Base-by-base conservation (phyloP, 2,113 vertebrate genomes). In the Callaeas wilsoni region DNA sequence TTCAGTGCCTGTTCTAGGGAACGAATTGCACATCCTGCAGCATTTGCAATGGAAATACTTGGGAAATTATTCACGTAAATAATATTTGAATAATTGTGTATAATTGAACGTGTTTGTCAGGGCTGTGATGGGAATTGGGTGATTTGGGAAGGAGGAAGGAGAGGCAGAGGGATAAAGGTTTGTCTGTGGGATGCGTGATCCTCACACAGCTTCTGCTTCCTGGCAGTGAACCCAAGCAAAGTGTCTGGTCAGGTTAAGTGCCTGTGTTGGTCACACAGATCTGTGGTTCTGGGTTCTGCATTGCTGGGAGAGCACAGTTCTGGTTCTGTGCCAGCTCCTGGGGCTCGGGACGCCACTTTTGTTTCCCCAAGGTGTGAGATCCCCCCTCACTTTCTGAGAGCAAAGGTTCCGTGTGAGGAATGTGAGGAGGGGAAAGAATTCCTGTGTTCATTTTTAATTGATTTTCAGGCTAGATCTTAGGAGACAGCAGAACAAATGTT, bases 21-120 rank as follows among this genome's bases (percentile, higher is more conserved):
- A 30, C 0, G 32, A 52, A 19, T 14, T 86, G 13, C 33, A 35
- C 30, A 44, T 42, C 46, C 75, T 80, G 71, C 42, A 57, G 39
- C 59, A 70, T 87, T 87, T 75, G 47, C 73, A 87, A 37, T 41
- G 64, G 89, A 89, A 90, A 94, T 71, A 2, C 17, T 63, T 44
- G 37, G 44, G 68, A 81, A 93, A 64, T 91, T 49, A 92, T 68
- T 93, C 52, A 64, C 29, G 19, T 12, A 59, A 84, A 27, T 80
- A 49, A 67, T 46, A 80, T 27, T 22, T 75, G 89, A 74, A 74
- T 92, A 84, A 50, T 49, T 75, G 65, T 84, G 49, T n/a, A 6
- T 60, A 62, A 90, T 25, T 47, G 39, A 84, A 71, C 19, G 29
- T 21, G 25, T 62, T 79, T 3, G 5, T 69, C 56, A 26, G 46